Conservation (phyloP, 2,113 vertebrate species). For the Junco hyemalis region DNA sequence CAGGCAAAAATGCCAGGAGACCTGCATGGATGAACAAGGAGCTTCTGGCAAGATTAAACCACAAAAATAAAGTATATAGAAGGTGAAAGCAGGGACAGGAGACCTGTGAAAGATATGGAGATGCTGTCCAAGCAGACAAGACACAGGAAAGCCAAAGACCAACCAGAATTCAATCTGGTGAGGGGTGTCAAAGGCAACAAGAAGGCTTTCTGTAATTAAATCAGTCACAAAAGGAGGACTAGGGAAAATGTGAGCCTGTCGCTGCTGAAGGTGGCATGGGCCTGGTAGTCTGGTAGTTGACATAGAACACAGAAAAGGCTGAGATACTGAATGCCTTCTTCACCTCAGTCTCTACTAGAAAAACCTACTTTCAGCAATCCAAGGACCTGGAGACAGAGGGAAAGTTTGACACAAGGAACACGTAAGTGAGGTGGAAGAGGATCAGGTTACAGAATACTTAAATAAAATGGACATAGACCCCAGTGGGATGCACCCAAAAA, state of each 20-base stretch:
- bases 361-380: background rate
- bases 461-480: background rate
- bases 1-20: background rate
- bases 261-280: background rate
- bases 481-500: background rate
- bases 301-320: background rate
- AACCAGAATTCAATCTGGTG: background rate
- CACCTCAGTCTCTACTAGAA: background rate
- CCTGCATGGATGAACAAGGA: background rate
- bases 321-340: background rate
- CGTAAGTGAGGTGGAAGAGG: rapidly evolving
- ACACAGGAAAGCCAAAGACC: background rate
- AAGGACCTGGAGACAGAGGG: background rate
- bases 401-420: background rate
- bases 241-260: background rate
- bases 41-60: background rate
- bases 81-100: background rate
- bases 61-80: background rate
- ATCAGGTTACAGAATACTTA: background rate
- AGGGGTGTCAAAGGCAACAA: background rate
- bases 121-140: background rate
- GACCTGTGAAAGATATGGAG: background rate
- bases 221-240: background rate
- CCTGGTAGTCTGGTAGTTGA: too few species aligned
- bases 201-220: background rate